A percentile compares a stretch with the other conserved stretches of the same genome.
Conservation (phyloP, 2,797 vertebrate genomes). For the Malacoraja senta region DNA sequence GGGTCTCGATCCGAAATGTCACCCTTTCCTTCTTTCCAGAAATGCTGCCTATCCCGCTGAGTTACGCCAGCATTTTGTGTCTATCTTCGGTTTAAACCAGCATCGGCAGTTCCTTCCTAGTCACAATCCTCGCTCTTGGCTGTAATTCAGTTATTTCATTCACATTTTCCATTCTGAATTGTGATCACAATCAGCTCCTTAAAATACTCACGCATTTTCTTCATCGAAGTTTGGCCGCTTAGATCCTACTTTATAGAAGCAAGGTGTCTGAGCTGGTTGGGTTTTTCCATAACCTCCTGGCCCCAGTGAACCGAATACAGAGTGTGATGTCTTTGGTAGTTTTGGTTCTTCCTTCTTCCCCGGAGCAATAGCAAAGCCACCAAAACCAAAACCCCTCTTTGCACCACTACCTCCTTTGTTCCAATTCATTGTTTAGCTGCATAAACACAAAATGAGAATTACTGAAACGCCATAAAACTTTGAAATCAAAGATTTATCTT, state of each 20-base stretch:
- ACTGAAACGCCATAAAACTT: neutral
- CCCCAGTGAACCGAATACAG: constrained; percentile 68
- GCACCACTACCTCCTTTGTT: constrained; percentile 88
- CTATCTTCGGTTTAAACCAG: no score
- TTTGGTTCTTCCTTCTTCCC: constrained; percentile 86
- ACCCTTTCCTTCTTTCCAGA: no score
- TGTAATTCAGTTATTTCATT: neutral
- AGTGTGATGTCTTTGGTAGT: constrained; percentile 68
- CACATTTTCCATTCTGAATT: neutral
- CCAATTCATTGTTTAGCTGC: constrained; percentile 81
- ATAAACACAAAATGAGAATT: neutral
- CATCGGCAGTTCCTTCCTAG: no score
- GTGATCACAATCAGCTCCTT: neutral
- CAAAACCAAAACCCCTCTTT: constrained; percentile 95
- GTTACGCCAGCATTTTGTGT: no score
- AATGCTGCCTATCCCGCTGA: no score
- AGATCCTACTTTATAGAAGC: constrained; percentile 96
- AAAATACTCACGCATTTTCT: constrained; percentile 85
- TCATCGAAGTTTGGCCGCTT: constrained; percentile 95
- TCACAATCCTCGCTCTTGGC: no score
- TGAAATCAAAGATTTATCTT: neutral
- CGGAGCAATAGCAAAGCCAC: constrained; percentile 80
- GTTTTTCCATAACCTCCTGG: constrained; percentile 71
- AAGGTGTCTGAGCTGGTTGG: constrained; percentile 77
- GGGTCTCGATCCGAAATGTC: no score